Conservation (phyloP, 2,113 vertebrate species). For the Reinhardtius hippoglossoides region DNA sequence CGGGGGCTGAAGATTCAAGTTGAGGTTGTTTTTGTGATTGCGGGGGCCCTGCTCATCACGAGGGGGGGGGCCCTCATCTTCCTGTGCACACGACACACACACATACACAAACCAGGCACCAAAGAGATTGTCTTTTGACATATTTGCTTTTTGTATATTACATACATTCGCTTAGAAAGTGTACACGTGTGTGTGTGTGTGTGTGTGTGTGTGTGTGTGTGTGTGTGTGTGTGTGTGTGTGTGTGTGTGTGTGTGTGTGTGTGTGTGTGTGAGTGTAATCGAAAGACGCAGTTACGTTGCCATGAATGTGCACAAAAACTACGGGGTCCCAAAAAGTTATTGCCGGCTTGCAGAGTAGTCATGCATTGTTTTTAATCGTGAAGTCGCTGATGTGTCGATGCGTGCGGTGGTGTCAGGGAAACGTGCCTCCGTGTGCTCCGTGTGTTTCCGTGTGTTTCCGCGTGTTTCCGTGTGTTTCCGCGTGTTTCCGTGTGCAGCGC, state of each 20-base stretch:
- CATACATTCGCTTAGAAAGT: conserved; percentile 62
- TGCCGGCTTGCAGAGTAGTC: conserved; percentile 73
- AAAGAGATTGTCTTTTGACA: conserved; percentile 75
- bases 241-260: too few species aligned
- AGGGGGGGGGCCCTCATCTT: conserved; percentile 32
- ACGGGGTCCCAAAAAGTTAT: conserved; percentile 65
- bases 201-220: too few species aligned
- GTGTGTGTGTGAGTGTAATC: too few species aligned
- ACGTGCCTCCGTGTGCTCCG: conserved; percentile 54
- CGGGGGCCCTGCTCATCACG: conserved; percentile 11
- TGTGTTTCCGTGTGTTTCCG: conserved; percentile 61
- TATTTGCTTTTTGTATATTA: conserved; percentile 41
- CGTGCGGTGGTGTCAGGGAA: conserved; percentile 22
- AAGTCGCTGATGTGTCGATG: conserved; percentile 43
- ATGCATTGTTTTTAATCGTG: conserved; percentile 58
- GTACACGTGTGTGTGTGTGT: conserved; percentile 1
- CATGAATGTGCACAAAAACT: conserved; percentile 40
- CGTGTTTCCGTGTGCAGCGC: conserved; percentile 59
- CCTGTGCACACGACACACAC: conserved; percentile 38
- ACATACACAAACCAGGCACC: conserved; percentile 69
- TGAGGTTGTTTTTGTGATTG: conserved; percentile 54
- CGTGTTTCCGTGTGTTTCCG: conserved; percentile 57
- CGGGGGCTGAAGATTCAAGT: conserved; percentile 54
- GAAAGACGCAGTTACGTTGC: background rate
- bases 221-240: too few species aligned